Percentiles rank a stretch among this genome's conserved stretches.
These are phyloP conservation scores for Muscidifurax raptorellus DNA, from an alignment of 1,140 invertebrate species.

Conservation along the genomic window DNA sequence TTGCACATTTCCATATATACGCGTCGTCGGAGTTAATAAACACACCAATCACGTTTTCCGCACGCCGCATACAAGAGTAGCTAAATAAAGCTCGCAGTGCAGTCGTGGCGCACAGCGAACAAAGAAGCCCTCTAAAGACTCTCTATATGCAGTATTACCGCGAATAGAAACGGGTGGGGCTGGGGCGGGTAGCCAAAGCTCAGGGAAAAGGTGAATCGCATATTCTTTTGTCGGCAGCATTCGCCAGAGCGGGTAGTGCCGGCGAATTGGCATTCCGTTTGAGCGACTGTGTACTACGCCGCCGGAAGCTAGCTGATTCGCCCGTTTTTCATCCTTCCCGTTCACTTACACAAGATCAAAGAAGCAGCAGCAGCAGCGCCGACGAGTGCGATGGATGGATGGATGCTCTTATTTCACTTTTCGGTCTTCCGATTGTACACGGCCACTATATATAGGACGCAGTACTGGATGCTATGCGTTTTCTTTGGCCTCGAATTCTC, in stretches of 20 bases:
- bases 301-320: neutral
- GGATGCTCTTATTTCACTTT: constrained; percentile 45
- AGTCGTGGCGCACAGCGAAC: neutral
- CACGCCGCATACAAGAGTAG: neutral
- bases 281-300: constrained; percentile 47
- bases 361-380: neutral
- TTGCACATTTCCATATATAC: neutral
- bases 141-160: neutral
- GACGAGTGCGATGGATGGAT: neutral
- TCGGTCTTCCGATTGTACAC: neutral
- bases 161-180: neutral
- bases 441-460: too few species aligned
- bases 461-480: too few species aligned
- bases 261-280: constrained; percentile 61
- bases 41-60: neutral
- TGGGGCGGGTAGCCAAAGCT: neutral
- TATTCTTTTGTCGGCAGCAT: constrained; percentile 56
- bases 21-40: neutral
- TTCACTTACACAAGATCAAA: neutral
- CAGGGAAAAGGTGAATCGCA: constrained; percentile 49
- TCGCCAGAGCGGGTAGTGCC: constrained; percentile 28
- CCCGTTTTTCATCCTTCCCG: neutral
- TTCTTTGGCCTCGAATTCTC: too few species aligned
- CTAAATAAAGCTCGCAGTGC: neutral
- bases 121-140: neutral